phyloP scores from a whole-genome alignment of 2,113 vertebrate genomes.

The Hylia prasina region DNA sequence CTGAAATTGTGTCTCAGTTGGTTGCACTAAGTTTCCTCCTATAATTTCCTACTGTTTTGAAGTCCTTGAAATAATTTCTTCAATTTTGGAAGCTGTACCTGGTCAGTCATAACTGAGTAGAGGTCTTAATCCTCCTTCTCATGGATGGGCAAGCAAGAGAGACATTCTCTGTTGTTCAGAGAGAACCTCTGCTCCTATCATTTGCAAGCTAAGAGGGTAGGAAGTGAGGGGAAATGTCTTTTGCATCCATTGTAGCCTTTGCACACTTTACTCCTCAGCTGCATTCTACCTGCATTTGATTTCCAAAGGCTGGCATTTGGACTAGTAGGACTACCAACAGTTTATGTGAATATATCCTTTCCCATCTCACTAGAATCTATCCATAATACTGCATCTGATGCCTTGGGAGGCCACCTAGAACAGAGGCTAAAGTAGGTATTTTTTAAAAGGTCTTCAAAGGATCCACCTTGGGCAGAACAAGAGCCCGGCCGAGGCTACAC shows the following conservation, averaged over 20 bases:
- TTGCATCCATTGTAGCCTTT: background rate
- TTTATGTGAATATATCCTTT: background rate
- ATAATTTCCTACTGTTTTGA: background rate
- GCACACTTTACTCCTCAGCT: background rate
- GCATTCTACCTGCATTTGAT: background rate
- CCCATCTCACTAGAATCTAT: background rate
- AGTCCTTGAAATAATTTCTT: background rate
- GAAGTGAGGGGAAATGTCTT: background rate
- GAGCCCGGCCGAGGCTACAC: background rate
- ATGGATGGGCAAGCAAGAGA: background rate
- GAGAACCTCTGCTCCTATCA: background rate
- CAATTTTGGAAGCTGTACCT: background rate
- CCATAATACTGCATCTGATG: background rate
- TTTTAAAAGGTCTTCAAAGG: background rate
- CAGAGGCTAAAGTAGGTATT: background rate
- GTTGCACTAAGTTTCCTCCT: background rate
- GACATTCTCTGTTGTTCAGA: background rate
- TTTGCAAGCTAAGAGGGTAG: background rate
- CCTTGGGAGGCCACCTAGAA: background rate
- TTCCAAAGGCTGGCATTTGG: background rate
- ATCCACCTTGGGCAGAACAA: background rate
- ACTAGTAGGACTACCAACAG: background rate
- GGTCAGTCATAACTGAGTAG: background rate
- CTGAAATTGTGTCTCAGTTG: background rate
- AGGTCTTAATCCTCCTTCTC: background rate